phyloP scores from a whole-genome alignment of 2,113 vertebrate species.

The Stegastes partitus region DNA sequence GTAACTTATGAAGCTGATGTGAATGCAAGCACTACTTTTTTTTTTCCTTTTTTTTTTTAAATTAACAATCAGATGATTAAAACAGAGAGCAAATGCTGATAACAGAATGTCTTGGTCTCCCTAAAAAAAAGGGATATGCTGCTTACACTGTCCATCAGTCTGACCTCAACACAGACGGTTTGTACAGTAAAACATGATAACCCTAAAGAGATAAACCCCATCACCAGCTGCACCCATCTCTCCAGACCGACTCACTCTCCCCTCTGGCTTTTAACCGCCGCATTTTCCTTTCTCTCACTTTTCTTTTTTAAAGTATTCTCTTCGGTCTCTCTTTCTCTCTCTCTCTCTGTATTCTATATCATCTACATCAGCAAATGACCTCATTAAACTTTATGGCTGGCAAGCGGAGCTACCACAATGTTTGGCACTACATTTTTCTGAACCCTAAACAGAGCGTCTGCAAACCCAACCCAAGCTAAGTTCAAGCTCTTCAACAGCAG shows the following conservation, averaged over 20 bases:
- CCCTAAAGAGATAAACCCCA: slow-evolving; percentile 86
- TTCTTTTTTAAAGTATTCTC: slow-evolving; percentile 47
- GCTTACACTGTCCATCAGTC: slow-evolving; percentile 32
- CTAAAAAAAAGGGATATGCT: slow-evolving; percentile 5
- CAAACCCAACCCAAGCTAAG: slow-evolving; percentile 66
- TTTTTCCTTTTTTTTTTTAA: slow-evolving; percentile 10
- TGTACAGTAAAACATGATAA: slow-evolving; percentile 82
- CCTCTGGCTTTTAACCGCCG: slow-evolving; percentile 38
- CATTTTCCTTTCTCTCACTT: slow-evolving; percentile 44
- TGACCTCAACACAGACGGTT: slow-evolving; percentile 42
- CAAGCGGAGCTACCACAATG: slow-evolving; percentile 20
- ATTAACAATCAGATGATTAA: slow-evolving; percentile 33
- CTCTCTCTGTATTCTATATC: slow-evolving; percentile 33
- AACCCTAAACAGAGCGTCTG: slow-evolving; percentile 45
- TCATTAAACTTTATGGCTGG: slow-evolving; percentile 40
- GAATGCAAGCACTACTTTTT: slow-evolving; percentile 14
- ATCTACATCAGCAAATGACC: slow-evolving; percentile 36
- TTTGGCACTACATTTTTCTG: slow-evolving; percentile 63
- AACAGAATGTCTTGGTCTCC: slow-evolving; percentile 28
- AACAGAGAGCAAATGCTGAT: slow-evolving; percentile 34
- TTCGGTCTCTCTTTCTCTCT: slow-evolving; percentile 13
- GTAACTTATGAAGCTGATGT: slow-evolving; percentile 27
- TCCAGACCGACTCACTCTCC: slow-evolving; percentile 78
- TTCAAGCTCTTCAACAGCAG: slow-evolving; percentile 81
- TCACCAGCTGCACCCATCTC: slow-evolving; percentile 91